Base-by-base conservation (phyloP, 2,797 vertebrate genomes). In the Pagetopsis macropterus region DNA sequence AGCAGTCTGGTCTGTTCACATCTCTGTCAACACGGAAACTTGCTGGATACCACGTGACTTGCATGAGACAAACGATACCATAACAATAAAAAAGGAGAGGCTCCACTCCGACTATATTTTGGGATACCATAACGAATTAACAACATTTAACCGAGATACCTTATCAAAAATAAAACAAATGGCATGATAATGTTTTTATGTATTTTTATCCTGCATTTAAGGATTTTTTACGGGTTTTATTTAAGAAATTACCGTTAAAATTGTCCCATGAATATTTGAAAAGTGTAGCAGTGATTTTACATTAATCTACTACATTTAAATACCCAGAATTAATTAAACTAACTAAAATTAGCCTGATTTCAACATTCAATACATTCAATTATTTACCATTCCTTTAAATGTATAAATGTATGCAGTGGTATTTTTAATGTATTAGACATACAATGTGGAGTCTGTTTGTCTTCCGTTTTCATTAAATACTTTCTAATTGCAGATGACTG, bases 1-100 rank as follows among this genome's bases (percentile, higher is more conserved):
- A 65, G 0, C 72, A 11, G 59, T 49, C 19, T 71, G 14, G 44
- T 50, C 64, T 21, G 55, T 3, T 41, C 64, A 0, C 41, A 46
- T 55, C 40, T 12, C 70, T 64, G 89, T 93, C 78, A 94, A 93
- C 92, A 93, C 88, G 91, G 92, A 92, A 93, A 79, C 86, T 58
- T 41, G 45, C 43, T 1, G 56, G 10, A 43, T 27, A 48, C 54
- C 91, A 93, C 88, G 91, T 93, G 92, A 93, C 86, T 5, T 5
- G 1, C 4, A 57, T 15, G 15, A 44, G 13, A 21, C 55, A 31
- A 23, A 33, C 1, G 44, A 71, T 61, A 45, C 11, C 3, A 2
- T 0, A 1, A 17, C 56, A 16, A 27, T n/a, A 23, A 14, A 9
- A 9, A 2, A 1, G 0, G 0, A 0, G 88, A 89, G 37, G 63